Evolutionary conservation across 2,888 invertebrate genomes (phyloP).

Genomic region (Mythimna albipuncta): DNA sequence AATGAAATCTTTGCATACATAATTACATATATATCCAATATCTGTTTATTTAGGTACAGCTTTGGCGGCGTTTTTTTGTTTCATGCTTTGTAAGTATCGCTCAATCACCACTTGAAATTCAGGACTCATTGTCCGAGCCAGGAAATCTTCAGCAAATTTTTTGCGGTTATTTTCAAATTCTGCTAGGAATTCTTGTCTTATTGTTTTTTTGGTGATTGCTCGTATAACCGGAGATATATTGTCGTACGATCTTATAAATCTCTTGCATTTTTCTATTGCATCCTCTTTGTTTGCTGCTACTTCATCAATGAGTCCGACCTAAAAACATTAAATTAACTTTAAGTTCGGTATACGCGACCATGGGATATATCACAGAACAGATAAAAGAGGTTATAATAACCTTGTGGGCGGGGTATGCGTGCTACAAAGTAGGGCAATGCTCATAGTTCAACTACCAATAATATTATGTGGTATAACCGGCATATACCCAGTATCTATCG

Average conservation of each 20-base stretch:
- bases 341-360: too few relatives aligned
- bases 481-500: too few relatives aligned
- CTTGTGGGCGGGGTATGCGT: too few relatives aligned
- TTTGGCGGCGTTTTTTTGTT: constrained; percentile 82
- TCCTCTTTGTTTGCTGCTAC: constrained; percentile 92
- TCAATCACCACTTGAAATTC: constrained; percentile 92
- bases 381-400: too few relatives aligned
- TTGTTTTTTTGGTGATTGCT: constrained; percentile 85
- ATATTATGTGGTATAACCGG: too few relatives aligned
- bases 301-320: constrained; percentile 94
- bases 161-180: constrained; percentile 89
- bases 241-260: constrained; percentile 91
- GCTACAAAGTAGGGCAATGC: too few relatives aligned
- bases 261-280: constrained; percentile 91
- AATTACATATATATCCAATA: too few relatives aligned
- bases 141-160: constrained; percentile 90
- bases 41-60: constrained; percentile 64
- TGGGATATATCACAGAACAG: too few relatives aligned
- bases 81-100: constrained; percentile 92
- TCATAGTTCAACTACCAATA: too few relatives aligned
- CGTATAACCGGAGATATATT: constrained; percentile 91
- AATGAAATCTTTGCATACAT: too few relatives aligned
- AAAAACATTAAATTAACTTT: not conserved
- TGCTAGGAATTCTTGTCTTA: constrained; percentile 83
- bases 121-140: constrained; percentile 89